These are phyloP conservation scores for Dreissena rostriformis DNA, from an alignment of 1,140 invertebrate species.

Conservation along the genomic window DNA sequence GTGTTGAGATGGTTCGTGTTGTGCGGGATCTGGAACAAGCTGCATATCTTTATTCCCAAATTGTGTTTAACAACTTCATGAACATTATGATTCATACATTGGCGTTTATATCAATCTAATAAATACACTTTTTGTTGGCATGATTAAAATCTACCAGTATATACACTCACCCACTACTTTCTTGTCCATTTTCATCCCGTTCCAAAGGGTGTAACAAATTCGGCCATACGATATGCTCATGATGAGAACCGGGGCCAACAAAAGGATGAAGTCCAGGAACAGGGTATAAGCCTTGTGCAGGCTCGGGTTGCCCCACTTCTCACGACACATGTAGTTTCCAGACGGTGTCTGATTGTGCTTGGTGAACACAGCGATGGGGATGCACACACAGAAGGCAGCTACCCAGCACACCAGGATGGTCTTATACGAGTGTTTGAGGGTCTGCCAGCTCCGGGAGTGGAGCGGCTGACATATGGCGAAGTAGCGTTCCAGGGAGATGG, in stretches of 20 bases:
- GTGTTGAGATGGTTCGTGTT: too few relatives aligned
- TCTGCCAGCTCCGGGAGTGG: conserved; percentile 89
- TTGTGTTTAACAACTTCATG: too few relatives aligned
- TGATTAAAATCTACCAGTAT: not conserved
- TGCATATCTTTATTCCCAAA: too few relatives aligned
- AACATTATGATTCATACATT: too few relatives aligned
- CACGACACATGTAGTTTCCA: conserved; percentile 73
- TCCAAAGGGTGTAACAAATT: conserved; percentile 84
- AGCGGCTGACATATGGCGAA: conserved; percentile 95
- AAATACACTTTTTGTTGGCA: too few relatives aligned
- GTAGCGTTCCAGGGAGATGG: conserved; percentile 94
- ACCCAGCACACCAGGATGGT: conserved; percentile 79
- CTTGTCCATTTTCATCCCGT: conserved; percentile 75
- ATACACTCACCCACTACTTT: conserved; percentile 37
- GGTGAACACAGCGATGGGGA: conserved; percentile 88
- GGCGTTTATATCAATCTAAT: too few relatives aligned
- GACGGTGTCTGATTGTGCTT: conserved; percentile 84
- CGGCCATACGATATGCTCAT: conserved; percentile 84
- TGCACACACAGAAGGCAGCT: conserved; percentile 79
- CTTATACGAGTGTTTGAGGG: conserved; percentile 93
- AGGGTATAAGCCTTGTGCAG: conserved; percentile 88
- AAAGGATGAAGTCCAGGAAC: conserved; percentile 87
- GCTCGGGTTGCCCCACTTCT: conserved; percentile 69
- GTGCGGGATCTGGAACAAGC: too few relatives aligned
- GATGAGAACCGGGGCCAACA: conserved; percentile 89